Evolutionary conservation across 2,888 invertebrate genomes (phyloP).

Genomic region (Chloroclystis v-ata): DNA sequence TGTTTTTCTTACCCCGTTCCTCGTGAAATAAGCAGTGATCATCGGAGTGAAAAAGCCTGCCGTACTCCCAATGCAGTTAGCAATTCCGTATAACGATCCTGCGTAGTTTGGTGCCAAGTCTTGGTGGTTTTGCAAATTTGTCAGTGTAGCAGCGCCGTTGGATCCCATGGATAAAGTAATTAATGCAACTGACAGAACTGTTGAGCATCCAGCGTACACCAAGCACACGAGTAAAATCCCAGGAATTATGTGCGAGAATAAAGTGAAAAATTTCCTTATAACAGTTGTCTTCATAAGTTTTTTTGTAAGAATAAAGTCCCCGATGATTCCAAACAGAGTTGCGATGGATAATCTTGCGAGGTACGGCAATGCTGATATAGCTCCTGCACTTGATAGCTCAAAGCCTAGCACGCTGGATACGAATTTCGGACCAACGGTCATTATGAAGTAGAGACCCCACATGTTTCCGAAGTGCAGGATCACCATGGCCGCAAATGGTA

Average conservation of each 20-base stretch:
- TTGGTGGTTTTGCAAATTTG: conserved; percentile 82
- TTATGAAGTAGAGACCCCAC: conserved; percentile 86
- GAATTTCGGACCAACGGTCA: conserved; percentile 87
- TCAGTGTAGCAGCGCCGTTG: conserved; percentile 80
- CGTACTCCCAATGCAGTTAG: conserved; percentile 84
- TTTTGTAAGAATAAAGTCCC: conserved; percentile 77
- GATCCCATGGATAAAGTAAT: conserved; percentile 83
- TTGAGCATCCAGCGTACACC: conserved; percentile 81
- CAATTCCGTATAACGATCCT: conserved; percentile 87
- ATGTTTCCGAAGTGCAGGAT: conserved; percentile 85
- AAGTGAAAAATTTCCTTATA: conserved; percentile 81
- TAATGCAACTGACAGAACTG: conserved; percentile 78
- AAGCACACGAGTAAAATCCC: conserved; percentile 72
- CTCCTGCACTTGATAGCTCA: conserved; percentile 83
- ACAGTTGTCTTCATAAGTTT: conserved; percentile 61
- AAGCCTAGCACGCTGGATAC: conserved; percentile 85
- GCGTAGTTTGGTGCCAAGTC: conserved; percentile 88
- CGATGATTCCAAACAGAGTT: conserved; percentile 83
- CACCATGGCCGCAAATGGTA: conserved; percentile 83
- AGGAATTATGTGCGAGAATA: conserved; percentile 79
- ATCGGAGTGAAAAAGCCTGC: conserved; percentile 86
- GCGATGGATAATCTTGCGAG: conserved; percentile 82
- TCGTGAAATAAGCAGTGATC: conserved; percentile 82
- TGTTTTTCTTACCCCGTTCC: conserved; percentile 74
- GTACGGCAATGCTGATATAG: conserved; percentile 84